A percentile compares a stretch with the other conserved stretches of the same genome.
phyloP scores from a whole-genome alignment of 2,888 invertebrate genomes.

The Prosapia bicincta region DNA sequence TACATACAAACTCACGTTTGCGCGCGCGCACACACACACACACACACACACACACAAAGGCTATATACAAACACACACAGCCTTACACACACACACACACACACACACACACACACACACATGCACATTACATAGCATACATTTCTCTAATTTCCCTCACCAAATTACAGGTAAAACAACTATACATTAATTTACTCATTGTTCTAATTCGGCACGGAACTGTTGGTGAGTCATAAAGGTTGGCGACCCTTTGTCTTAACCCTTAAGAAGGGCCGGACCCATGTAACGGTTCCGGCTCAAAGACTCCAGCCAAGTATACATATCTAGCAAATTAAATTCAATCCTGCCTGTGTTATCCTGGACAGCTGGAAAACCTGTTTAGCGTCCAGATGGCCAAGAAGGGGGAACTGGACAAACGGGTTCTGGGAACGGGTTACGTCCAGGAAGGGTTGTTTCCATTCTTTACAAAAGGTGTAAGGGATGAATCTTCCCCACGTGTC shows the following conservation, averaged over 20 bases:
- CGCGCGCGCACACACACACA: no score
- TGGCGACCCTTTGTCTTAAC: neutral
- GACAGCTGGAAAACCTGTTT: slow-evolving; percentile 4
- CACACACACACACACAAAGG: no score
- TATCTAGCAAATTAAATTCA: neutral
- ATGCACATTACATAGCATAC: no score
- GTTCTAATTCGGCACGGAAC: no score
- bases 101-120: no score
- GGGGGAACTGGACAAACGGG: slow-evolving; percentile 28
- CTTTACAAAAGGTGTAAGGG: slow-evolving; percentile 9
- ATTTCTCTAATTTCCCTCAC: no score
- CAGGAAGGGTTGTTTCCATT: neutral
- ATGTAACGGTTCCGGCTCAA: neutral
- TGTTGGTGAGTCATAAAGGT: neutral
- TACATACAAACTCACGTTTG: no score
- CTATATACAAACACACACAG: no score
- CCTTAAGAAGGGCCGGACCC: neutral
- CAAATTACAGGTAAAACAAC: no score
- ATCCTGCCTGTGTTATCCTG: neutral
- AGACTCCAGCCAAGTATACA: neutral
- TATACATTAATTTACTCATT: no score
- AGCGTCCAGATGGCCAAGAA: slow-evolving; percentile 18
- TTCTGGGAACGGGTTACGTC: slow-evolving; percentile 17
- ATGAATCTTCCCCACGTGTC: slow-evolving; percentile 23
- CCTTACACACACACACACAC: no score